Conservation (phyloP, 1,140 invertebrate genomes). For the Scaptomyza graminum region DNA sequence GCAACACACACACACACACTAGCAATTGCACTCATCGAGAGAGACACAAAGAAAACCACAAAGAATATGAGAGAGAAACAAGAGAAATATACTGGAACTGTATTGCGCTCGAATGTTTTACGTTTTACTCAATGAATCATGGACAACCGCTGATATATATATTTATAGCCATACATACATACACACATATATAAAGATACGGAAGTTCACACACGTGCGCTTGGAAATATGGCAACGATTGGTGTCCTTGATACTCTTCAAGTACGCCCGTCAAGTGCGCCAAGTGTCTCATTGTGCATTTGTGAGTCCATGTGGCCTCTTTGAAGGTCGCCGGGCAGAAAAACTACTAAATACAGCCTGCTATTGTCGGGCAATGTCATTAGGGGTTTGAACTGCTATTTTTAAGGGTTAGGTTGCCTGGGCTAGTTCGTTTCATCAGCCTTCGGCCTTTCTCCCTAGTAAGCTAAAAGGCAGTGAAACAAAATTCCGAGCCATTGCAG, state of each 20-base stretch:
- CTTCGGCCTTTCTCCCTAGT: conserved; percentile 26
- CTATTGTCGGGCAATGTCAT: conserved; percentile 56
- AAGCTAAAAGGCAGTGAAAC: conserved; percentile 46
- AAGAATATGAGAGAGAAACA: conserved; percentile 10
- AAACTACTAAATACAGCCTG: conserved; percentile 15
- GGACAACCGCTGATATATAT: conserved; percentile 79
- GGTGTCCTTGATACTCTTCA: conserved; percentile 78
- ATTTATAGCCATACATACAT: conserved; percentile 53
- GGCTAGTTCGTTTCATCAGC: not conserved
- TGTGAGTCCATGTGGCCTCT: conserved; percentile 43
- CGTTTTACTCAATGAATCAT: conserved; percentile 80
- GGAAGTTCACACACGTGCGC: conserved; percentile 11
- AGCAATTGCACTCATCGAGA: conserved; percentile 10
- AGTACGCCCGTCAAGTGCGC: conserved; percentile 71
- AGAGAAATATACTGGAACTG: conserved; percentile 12
- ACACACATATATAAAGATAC: conserved; percentile 12
- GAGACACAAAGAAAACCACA: conserved; percentile 12
- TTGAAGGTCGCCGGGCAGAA: conserved; percentile 52
- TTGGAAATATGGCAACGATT: conserved; percentile 59
- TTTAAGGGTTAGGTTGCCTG: conserved; percentile 10
- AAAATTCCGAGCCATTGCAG: conserved; percentile 57
- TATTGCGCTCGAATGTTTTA: conserved; percentile 56
- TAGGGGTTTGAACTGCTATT: conserved; percentile 31
- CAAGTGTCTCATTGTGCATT: conserved; percentile 79
- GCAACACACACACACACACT: conserved; percentile 43